Evolutionary conservation across 2,113 vertebrate genomes (phyloP).

Genomic region (Protobothrops mucrosquamatus): DNA sequence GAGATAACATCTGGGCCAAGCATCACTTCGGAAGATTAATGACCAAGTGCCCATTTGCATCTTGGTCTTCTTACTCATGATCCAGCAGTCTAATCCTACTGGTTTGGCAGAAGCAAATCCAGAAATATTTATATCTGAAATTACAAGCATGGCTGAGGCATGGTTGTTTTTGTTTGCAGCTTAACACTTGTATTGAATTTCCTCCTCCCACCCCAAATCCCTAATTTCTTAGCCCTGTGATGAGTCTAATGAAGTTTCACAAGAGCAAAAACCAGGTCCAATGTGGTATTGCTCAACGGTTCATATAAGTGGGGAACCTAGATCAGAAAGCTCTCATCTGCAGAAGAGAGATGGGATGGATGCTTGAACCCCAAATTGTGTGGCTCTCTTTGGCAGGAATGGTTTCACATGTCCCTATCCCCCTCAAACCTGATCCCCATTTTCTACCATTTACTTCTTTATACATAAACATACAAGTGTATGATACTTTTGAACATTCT

Average conservation of each 20-base stretch:
- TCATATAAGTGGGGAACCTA: background rate
- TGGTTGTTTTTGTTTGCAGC: background rate
- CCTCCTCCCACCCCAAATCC: background rate
- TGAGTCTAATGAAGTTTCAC: background rate
- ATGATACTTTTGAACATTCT: background rate
- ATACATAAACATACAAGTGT: background rate
- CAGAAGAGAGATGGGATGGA: background rate
- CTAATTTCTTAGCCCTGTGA: background rate
- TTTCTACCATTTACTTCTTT: background rate
- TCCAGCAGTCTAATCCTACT: background rate
- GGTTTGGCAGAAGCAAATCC: background rate
- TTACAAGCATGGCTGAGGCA: background rate
- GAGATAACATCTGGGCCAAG: background rate
- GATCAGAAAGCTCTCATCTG: background rate
- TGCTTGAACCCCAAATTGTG: background rate
- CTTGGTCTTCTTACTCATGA: background rate
- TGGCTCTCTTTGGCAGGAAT: background rate
- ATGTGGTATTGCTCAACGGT: background rate
- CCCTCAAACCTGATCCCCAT: background rate
- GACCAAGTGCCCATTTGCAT: background rate
- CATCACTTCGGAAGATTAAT: background rate
- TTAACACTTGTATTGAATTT: background rate
- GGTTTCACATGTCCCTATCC: background rate
- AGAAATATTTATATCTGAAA: background rate
- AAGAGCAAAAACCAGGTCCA: background rate